Evolutionary conservation across 2,888 invertebrate genomes (phyloP), one percentile per base, ranked within the genome.

Genomic region (Phyllotreta cruciferae): DNA sequence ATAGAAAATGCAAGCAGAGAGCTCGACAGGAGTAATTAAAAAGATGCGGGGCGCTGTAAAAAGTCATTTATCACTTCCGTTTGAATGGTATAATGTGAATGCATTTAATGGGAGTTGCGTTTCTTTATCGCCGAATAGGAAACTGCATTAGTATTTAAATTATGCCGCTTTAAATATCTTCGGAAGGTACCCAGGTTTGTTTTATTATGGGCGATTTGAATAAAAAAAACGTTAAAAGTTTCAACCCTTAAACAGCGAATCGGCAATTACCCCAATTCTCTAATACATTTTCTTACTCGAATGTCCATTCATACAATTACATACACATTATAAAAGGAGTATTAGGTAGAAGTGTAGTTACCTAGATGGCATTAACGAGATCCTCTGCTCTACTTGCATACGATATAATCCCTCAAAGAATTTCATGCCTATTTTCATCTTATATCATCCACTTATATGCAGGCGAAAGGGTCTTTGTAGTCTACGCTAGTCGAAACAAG

Each of bases 371-470:
- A 24, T 24, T 24, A 24, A 24, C 24, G 24, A 24, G 24, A 24
- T 24, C 1, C 24, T 24, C 24, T 24, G 1, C 24, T 24, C 2
- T 24, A 24, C 24, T 24, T 35, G 11, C 36, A 50, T 37, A 50
- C n/a, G 64, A 64, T 66, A 62, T 71, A 73, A 75, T 73, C 74
- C n/a, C 71, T 77, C 77, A 77, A 76, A 78, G 75, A 78, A 76
- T 76, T 78, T 78, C 74, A 78, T 76, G 77, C 77, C 75, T 74
- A 77, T 75, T 78, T 78, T 74, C 74, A 71, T 70, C 73, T 73
- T 71, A 71, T 73, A 75, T 71, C 70, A 73, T 73, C 72, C 74
- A 73, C 74, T 74, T 75, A 72, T 70, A 71, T 70, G 72, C 71
- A 72, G 74, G 37, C 50, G 50, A 74, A 73, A 70, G 74, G 76